These are phyloP conservation scores for Agriotes lineatus DNA, from an alignment of 2,888 invertebrate species.

Conservation along the genomic window DNA sequence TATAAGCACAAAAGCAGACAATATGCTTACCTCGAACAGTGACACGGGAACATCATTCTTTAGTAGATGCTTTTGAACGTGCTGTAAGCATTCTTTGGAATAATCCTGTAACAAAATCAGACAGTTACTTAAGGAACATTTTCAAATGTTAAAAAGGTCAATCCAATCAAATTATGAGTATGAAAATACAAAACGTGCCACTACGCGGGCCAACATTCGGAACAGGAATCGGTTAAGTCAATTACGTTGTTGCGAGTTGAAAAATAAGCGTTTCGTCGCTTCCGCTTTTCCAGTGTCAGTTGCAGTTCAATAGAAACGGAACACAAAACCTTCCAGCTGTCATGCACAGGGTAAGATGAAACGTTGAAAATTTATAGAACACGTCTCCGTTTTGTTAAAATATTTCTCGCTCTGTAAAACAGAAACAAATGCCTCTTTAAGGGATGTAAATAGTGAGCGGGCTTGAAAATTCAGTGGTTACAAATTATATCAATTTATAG, in stretches of 20 bases:
- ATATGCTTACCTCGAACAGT: slow-evolving; percentile 90
- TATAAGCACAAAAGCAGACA: not conserved
- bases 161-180: too few relatives aligned
- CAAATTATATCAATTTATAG: too few relatives aligned
- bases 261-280: slow-evolving; percentile 9
- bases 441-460: too few relatives aligned
- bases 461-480: too few relatives aligned
- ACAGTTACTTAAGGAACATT: too few relatives aligned
- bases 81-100: slow-evolving; percentile 96
- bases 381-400: not conserved
- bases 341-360: not conserved
- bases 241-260: slow-evolving; percentile 1
- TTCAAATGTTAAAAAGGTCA: not conserved
- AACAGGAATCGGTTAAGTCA: slow-evolving; percentile 1
- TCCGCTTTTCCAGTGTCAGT: slow-evolving; percentile 2
- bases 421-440: too few relatives aligned
- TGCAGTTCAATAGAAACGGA: not conserved
- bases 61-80: slow-evolving; percentile 97
- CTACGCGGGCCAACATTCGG: too few relatives aligned
- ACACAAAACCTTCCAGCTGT: slow-evolving; percentile 11
- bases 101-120: slow-evolving; percentile 93
- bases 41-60: slow-evolving; percentile 97
- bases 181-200: too few relatives aligned
- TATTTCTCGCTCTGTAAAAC: not conserved
- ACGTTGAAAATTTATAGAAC: not conserved